phyloP scores from a whole-genome alignment of 2,888 invertebrate genomes.

The Andrena bicolor region DNA sequence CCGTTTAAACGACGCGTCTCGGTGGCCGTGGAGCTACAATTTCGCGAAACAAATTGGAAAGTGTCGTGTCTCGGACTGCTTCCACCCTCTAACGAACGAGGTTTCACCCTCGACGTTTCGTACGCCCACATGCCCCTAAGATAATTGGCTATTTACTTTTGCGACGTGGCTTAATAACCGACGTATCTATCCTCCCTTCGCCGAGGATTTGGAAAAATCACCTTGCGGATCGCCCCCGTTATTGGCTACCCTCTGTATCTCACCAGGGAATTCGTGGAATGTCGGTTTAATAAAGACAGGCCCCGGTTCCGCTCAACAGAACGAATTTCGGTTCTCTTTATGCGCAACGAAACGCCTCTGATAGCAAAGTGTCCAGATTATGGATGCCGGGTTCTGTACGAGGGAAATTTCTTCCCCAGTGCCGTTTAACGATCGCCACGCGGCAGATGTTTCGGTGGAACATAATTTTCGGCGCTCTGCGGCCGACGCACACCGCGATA shows the following conservation, averaged over 20 bases:
- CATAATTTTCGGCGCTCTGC: constrained; percentile 40
- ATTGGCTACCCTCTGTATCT: background rate
- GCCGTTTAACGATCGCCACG: background rate
- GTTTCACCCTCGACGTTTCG: constrained; percentile 35
- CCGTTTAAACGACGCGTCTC: constrained; percentile 30
- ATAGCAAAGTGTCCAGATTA: background rate
- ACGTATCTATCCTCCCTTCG: background rate
- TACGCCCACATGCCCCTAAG: constrained; percentile 55
- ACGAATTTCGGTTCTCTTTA: constrained; percentile 11
- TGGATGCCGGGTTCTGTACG: background rate
- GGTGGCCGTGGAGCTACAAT: constrained; percentile 23
- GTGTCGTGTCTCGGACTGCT: constrained; percentile 39
- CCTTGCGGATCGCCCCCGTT: background rate
- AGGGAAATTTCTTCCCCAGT: constrained; percentile 9
- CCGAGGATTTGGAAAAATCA: constrained; percentile 13
- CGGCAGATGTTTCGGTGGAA: constrained; percentile 19
- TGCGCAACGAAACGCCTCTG: background rate
- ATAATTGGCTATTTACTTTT: constrained; percentile 53
- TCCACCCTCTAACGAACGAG: constrained; percentile 38
- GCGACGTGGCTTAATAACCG: constrained; percentile 34
- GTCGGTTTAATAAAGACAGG: too few relatives aligned
- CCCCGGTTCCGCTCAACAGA: too few relatives aligned
- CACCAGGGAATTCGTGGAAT: too few relatives aligned
- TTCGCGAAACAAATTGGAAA: constrained; percentile 55
- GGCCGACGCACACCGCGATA: constrained; percentile 10